Conservation (phyloP, 1,140 invertebrate genomes). For the Drosophila eugracilis region DNA sequence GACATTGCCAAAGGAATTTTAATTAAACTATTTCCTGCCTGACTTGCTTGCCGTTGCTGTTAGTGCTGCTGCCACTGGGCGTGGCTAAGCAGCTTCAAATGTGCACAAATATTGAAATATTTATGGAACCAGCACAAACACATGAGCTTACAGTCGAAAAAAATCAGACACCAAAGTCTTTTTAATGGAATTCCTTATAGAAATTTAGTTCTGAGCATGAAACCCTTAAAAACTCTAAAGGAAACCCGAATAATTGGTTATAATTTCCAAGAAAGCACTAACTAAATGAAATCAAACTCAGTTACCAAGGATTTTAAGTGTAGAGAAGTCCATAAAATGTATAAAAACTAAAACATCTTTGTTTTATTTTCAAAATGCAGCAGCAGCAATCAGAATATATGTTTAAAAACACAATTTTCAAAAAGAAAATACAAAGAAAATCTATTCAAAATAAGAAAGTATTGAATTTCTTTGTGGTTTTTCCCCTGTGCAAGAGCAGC, state of each 20-base stretch:
- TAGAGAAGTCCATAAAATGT: too few relatives aligned
- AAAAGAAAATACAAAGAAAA: not conserved
- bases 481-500: conserved; percentile 15
- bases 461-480: not conserved
- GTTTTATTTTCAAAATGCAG: too few relatives aligned
- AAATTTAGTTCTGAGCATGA: not conserved
- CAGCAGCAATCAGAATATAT: too few relatives aligned
- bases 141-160: conserved; percentile 19
- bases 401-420: not conserved
- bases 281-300: too few relatives aligned
- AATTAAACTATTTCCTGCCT: conserved; percentile 81
- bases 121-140: conserved; percentile 59
- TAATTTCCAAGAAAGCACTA: too few relatives aligned
- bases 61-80: conserved; percentile 32
- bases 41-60: conserved; percentile 23
- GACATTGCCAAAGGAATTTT: conserved; percentile 78
- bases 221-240: too few relatives aligned
- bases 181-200: not conserved
- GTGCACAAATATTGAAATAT: conserved; percentile 81
- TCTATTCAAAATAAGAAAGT: not conserved
- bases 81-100: conserved; percentile 74
- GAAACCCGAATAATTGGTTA: too few relatives aligned
- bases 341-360: too few relatives aligned
- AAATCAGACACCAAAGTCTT: not conserved
- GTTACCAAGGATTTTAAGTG: too few relatives aligned